Base-by-base conservation (phyloP, 2,113 vertebrate genomes). In the Pleuronectes platessa region DNA sequence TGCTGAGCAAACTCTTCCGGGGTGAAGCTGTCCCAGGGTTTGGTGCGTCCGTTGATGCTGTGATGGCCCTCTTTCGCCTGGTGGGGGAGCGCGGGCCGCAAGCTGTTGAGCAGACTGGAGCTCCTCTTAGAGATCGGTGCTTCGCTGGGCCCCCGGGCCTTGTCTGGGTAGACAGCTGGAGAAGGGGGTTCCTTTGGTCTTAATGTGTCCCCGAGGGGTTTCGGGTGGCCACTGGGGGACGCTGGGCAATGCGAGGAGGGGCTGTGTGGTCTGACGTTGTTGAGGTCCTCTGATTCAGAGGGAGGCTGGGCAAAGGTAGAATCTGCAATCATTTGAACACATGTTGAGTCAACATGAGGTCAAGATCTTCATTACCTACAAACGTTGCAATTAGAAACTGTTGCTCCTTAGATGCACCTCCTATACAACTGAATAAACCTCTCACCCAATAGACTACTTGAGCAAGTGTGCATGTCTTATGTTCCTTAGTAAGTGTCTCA, bases 1-100 rank as follows among this genome's bases (percentile, higher is more conserved):
- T 99, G 97, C 74, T 99, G 98, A n/a, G 98, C 98, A 2, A 99
- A 99, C 85, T 98, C 97, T 84, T 99, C 98, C 0, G 97, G 97
- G 2, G 96, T 92, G 91, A 98, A 98, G 67, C 95, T 97, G 42
- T 98, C 98, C 98, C 98, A 99, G 5, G 96, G 94, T 91, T 97
- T 97, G 93, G 93, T 96, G 93, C 95, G 97, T 64, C 98, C 97
- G 0, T 97, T 98, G 89, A 96, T 27, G 86, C 95, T 95, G 85
- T 96, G 95, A 0, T 92, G 94, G 56, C 93, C 91, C 78, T 98
- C 97, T 91, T 98, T 99, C 75, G 95, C 92, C 26, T 95, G 83
- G 40, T 89, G 82, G 70, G 91, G 84, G 70, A 74, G 83, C 11
- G 96, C 89, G 20, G 96, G 96, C 83, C 97, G 92, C 84, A 96